A percentile compares a stretch with the other conserved stretches of the same genome.
These are phyloP conservation scores for Desoria tigrina DNA, from an alignment of 2,888 invertebrate species.

Conservation along the genomic window DNA sequence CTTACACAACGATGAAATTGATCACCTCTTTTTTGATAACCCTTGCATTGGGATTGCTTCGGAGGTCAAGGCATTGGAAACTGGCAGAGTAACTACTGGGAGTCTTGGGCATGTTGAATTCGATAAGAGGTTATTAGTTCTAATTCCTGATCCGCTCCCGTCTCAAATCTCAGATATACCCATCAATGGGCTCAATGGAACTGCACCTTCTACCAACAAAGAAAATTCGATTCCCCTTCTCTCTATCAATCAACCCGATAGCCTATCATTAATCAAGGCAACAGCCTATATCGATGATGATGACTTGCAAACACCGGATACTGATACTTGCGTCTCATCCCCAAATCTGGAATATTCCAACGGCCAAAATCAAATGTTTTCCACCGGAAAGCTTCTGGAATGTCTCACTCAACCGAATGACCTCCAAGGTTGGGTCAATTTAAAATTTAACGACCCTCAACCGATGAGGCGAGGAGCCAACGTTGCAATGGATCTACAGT, in stretches of 20 bases:
- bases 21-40: conserved; percentile 46
- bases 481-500: not conserved
- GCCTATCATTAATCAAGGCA: no score
- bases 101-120: no score
- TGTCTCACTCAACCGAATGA: conserved; percentile 16
- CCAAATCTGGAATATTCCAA: not conserved
- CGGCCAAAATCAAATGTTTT: conserved; percentile 17
- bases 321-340: not conserved
- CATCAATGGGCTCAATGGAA: no score
- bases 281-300: no score
- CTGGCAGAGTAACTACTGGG: no score
- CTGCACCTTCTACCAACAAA: no score
- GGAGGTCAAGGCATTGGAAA: not conserved
- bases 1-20: conserved; percentile 39
- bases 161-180: no score
- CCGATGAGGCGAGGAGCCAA: not conserved
- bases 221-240: no score
- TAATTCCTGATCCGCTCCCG: no score
- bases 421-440: no score
- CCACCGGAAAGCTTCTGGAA: conserved; percentile 26
- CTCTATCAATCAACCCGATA: no score
- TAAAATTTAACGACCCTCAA: not conserved
- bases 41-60: conserved; percentile 7
- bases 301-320: not conserved
- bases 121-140: no score